Conservation (phyloP, 1,140 invertebrate species). For the Muscidifurax raptorellus region DNA sequence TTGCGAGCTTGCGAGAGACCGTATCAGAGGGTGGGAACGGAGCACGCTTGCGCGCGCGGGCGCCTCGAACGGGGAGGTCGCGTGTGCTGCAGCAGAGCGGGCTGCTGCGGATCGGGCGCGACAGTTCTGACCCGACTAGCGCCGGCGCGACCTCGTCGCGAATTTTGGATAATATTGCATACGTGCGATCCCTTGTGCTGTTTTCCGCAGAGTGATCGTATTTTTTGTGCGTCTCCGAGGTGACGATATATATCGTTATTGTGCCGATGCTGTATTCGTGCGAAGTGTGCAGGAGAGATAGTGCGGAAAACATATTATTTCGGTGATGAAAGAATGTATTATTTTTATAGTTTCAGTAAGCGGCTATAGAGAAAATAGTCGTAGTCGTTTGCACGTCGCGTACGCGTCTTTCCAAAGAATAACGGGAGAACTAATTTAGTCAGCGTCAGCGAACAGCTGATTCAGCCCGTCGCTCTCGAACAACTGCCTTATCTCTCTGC, state of each 20-base stretch:
- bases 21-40: not conserved
- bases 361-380: too few species aligned
- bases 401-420: too few species aligned
- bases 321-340: too few species aligned
- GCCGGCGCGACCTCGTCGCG: constrained; percentile 65
- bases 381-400: too few species aligned
- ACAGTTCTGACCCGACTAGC: constrained; percentile 73
- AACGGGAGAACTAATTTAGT: too few species aligned
- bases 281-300: too few species aligned
- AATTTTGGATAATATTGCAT: not conserved
- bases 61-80: constrained; percentile 56
- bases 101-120: constrained; percentile 76
- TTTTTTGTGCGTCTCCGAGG: not conserved
- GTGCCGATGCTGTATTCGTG: not conserved
- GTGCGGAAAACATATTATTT: too few species aligned
- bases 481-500: not conserved
- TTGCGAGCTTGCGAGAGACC: constrained; percentile 32
- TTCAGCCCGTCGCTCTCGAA: not conserved
- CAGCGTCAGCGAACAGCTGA: constrained; percentile 11
- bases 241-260: not conserved
- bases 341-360: too few species aligned
- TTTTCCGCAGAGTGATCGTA: not conserved
- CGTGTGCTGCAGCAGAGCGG: constrained; percentile 68
- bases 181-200: constrained; percentile 33
- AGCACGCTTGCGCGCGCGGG: not conserved